phyloP scores from a whole-genome alignment of 2,888 invertebrate genomes.

The Toxonevra muliebris region DNA sequence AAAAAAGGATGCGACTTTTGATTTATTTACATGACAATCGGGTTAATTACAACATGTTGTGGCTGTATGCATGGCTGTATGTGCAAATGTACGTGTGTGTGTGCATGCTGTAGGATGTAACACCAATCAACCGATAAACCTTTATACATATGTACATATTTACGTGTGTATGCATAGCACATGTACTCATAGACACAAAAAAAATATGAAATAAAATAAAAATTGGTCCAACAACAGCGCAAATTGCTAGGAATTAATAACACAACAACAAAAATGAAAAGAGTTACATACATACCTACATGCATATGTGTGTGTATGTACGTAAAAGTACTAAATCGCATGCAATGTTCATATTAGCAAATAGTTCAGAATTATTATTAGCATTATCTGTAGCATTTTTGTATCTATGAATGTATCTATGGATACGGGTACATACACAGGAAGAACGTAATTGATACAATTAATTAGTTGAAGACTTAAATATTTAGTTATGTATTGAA shows the following conservation, averaged over 20 bases:
- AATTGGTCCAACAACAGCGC: neutral
- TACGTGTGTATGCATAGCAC: neutral
- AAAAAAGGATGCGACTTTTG: constrained; percentile 35
- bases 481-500: too few species aligned
- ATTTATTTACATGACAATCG: constrained; percentile 47
- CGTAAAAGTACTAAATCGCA: neutral
- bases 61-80: constrained; percentile 27
- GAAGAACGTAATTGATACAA: too few species aligned
- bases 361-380: too few species aligned
- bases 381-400: neutral
- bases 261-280: neutral
- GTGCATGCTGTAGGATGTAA: neutral
- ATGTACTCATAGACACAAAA: neutral
- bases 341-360: too few species aligned
- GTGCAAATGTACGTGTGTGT: neutral
- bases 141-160: neutral
- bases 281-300: neutral
- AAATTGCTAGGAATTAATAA: constrained; percentile 5
- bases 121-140: too few species aligned
- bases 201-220: neutral
- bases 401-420: neutral
- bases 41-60: constrained; percentile 47
- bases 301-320: neutral
- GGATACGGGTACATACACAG: too few species aligned
- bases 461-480: too few species aligned